Conservation (phyloP, 1,140 invertebrate species). For the Oryctes rhinoceros region DNA sequence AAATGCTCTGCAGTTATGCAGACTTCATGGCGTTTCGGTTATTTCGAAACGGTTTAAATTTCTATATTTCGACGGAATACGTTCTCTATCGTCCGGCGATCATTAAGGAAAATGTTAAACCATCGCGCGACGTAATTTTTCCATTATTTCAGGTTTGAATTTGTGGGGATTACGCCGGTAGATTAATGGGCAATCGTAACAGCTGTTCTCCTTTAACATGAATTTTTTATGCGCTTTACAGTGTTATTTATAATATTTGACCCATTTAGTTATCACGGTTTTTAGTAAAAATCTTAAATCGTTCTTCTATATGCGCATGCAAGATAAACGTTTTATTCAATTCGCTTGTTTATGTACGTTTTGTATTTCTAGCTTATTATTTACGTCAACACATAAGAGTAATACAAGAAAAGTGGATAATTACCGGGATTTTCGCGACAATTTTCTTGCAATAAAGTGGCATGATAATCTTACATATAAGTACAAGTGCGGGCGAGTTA, state of each 20-base stretch:
- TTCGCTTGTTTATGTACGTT: background rate
- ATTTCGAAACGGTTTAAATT: constrained; percentile 35
- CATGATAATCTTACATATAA: background rate
- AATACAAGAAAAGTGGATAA: background rate
- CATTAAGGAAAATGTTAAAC: background rate
- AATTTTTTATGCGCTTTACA: constrained; percentile 17
- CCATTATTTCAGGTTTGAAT: background rate
- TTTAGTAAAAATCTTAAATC: constrained; percentile 4
- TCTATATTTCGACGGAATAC: background rate
- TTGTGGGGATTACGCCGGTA: constrained; percentile 28
- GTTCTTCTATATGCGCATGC: background rate
- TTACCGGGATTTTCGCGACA: background rate
- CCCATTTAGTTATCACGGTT: constrained; percentile 24
- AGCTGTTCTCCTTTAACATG: constrained; percentile 34
- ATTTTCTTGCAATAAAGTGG: background rate
- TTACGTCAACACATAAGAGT: too few relatives aligned
- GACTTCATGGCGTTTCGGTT: constrained; percentile 12
- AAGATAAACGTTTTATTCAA: background rate
- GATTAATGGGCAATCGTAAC: constrained; percentile 14
- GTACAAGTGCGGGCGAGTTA: too few relatives aligned
- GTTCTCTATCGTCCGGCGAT: background rate
- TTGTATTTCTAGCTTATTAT: background rate
- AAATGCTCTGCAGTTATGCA: constrained; percentile 35
- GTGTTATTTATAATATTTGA: constrained; percentile 39
- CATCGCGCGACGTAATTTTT: constrained; percentile 3